Evolutionary conservation across 2,113 vertebrate species (phyloP), one percentile per base, ranked within the genome.

Genomic region (Hiodon tergisus): DNA sequence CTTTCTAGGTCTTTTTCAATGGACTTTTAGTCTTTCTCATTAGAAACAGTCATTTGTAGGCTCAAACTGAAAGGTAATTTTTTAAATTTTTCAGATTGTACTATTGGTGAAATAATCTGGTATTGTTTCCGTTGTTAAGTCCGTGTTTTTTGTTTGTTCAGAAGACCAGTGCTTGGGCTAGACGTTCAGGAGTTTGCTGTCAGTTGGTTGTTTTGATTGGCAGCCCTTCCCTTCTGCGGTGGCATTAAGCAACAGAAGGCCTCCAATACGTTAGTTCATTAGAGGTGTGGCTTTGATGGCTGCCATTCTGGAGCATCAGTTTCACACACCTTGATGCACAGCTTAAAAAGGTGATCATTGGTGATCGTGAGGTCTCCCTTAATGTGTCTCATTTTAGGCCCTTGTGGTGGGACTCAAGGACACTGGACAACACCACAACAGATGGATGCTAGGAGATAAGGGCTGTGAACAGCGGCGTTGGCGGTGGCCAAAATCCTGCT

Each of bases 281-380:
- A 99, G 95, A 97, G 96, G 96, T 96, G 95, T 93, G 94, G 94
- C 95, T 98, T 97, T 97, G 97, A 98, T 97, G 94, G 94, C 93
- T 93, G 91, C 92, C 93, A 84, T 85, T 89, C 96, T 94, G 51
- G 51, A 93, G 94, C 95, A 94, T 94, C 94, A 93, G 94, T 97
- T 95, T 96, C 95, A 96, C 96, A 97, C 96, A 98, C 95, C 96
- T 97, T 98, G 96, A 98, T 97, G 95, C 96, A 93, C 94, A 97
- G 95, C 95, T 98, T 99, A 99, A 95, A 95, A 96, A 98, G 93
- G n/a, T n/a, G n/a, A n/a, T 93, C 93, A 97, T 98, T 98, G 95
- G 98, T 93, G 90, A 92, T 93, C 95, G 94, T 31, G 31, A 31
- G 97, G 94, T 94, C 93, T 91, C 93, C 90, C 94, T 96, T 96